phyloP scores from a whole-genome alignment of 2,888 invertebrate genomes.

The Cantharis rustica region DNA sequence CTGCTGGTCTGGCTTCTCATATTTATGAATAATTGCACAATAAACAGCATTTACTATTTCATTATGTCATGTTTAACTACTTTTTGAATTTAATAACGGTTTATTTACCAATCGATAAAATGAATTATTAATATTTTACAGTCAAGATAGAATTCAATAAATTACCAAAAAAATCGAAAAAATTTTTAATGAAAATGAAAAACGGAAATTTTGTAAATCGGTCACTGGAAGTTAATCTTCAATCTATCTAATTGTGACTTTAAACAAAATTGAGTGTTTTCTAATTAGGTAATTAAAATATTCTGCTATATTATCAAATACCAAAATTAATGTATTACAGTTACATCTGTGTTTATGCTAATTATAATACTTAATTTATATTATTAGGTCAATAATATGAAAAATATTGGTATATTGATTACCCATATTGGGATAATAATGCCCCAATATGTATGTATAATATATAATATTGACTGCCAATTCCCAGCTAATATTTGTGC shows the following conservation, averaged over 20 bases:
- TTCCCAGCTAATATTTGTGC: too few species aligned
- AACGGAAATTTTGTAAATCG: not conserved
- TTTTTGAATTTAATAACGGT: not conserved
- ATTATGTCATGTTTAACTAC: not conserved
- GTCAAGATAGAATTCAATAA: not conserved
- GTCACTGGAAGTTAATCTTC: not conserved
- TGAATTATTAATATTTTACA: not conserved
- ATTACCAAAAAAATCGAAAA: not conserved
- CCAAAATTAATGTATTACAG: not conserved
- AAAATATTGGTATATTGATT: too few species aligned
- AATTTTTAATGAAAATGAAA: not conserved
- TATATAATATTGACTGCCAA: too few species aligned
- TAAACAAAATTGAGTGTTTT: not conserved
- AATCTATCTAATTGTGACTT: not conserved
- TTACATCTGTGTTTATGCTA: not conserved
- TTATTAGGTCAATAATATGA: too few species aligned
- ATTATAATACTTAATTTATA: not conserved
- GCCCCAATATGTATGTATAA: too few species aligned
- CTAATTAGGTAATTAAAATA: not conserved
- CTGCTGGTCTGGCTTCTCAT: not conserved
- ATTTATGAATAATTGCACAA: not conserved
- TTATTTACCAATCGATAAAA: not conserved
- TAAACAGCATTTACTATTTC: not conserved
- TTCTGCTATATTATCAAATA: not conserved
- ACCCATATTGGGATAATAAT: too few species aligned